phyloP scores from a whole-genome alignment of 2,797 vertebrate genomes.

The Mastacembelus armatus region DNA sequence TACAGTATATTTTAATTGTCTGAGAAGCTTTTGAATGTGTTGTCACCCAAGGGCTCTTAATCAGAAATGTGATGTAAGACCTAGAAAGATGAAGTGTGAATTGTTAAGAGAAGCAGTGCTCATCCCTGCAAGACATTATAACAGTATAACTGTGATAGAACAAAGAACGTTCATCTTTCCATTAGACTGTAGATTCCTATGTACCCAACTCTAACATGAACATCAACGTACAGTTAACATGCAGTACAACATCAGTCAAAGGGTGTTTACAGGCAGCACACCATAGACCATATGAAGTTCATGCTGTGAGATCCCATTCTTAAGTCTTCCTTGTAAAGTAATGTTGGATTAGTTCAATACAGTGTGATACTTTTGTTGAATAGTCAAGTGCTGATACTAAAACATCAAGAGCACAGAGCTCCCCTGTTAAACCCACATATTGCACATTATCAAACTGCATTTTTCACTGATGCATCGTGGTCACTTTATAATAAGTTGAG shows the following conservation, averaged over 20 bases:
- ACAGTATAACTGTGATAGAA: background rate
- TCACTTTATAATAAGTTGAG: conserved; percentile 5
- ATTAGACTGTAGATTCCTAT: background rate
- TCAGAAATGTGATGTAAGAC: conserved; percentile 17
- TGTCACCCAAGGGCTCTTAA: background rate
- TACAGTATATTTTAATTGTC: background rate
- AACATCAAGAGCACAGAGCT: conserved; percentile 1
- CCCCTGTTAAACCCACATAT: too few relatives aligned
- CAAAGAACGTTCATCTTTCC: background rate
- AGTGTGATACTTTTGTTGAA: conserved; percentile 16
- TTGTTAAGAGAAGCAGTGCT: background rate
- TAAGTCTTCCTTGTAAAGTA: conserved; percentile 62
- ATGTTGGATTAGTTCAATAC: conserved; percentile 11
- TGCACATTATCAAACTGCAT: background rate
- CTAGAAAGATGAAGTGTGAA: background rate
- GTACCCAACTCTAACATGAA: background rate
- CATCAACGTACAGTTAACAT: background rate
- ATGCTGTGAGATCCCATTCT: conserved; percentile 20
- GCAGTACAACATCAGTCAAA: conserved; percentile 1
- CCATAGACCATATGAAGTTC: background rate
- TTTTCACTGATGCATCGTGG: background rate
- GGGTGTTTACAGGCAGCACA: background rate
- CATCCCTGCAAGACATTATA: background rate
- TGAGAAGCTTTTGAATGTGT: background rate
- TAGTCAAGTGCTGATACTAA: conserved; percentile 9